Evolutionary conservation across 2,797 vertebrate species (phyloP), one percentile per base, ranked within the genome.

Genomic region (Phrynocephalus forsythii): DNA sequence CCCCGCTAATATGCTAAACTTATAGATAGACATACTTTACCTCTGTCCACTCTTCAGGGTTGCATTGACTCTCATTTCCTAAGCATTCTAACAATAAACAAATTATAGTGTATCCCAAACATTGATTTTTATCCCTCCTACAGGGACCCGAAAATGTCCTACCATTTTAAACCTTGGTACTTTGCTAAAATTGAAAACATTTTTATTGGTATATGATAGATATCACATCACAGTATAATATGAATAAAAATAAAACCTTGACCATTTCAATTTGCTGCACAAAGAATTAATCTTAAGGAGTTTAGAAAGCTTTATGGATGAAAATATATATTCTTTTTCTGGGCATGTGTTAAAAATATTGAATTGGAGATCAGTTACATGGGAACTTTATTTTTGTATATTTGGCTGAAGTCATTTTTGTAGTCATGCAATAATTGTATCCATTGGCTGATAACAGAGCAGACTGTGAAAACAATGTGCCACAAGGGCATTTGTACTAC

Each of bases 271-370:
- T 86, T 86, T 86, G 4, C 52, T 60, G 77, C 33, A 72, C 48
- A 86, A 79, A 72, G 30, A 22, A 26, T 60, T 86, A 66, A 79
- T 86, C 66, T 60, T n/a, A 80, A 86, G 3, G 24, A 13, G 83
- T 28, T 63, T 28, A 0, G 2, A 85, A n/a, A n/a, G 3, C n/a
- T 83, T 91, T 82, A 83, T 60, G 78, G 80, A 2, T 18, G 10
- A 9, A 85, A 87, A 87, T n/a, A 8, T 76, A 1, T 0, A 83
- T 85, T 89, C 87, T 82, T 1, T 84, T 88, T 63, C 63, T 2
- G 11, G 30, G 78, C 68, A 78, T 89, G 85, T 84, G 2, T 28
- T 84, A 3, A 5, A 24, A 67, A 78, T 89, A 83, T 89, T 66
- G 24, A 80, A 44, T 28, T 24, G 5, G 30, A 13, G n/a, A 38